Conservation (phyloP, 2,797 vertebrate species). For the Macrochelys suwanniensis region DNA sequence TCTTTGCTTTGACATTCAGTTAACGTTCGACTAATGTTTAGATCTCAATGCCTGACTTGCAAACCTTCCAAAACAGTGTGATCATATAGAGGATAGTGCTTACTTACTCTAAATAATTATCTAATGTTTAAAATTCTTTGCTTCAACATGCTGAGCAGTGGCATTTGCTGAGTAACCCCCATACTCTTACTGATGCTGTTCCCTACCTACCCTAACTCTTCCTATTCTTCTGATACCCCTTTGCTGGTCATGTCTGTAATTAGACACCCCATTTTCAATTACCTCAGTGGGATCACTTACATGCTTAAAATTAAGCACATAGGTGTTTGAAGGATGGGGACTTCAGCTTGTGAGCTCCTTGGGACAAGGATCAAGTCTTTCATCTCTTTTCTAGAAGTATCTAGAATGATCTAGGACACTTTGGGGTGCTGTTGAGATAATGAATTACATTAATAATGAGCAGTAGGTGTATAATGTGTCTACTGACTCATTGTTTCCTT, state of each 20-base stretch:
- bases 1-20: conserved; percentile 59
- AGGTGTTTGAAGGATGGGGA: not conserved
- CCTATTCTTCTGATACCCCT: not conserved
- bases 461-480: not conserved
- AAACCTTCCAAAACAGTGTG: conserved; percentile 6
- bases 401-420: not conserved
- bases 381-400: not conserved
- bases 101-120: conserved; percentile 20
- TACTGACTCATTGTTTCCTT: not conserved
- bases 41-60: conserved; percentile 16
- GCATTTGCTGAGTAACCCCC: not conserved
- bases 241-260: not conserved
- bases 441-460: not conserved
- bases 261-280: not conserved
- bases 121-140: not conserved
- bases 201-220: not conserved
- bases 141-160: not conserved
- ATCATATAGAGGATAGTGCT: not conserved
- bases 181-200: not conserved
- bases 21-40: conserved; percentile 5
- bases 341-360: not conserved
- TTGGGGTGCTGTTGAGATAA: not conserved
- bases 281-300: not conserved
- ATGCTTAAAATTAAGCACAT: not conserved
- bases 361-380: not conserved